Evolutionary conservation across 1,140 invertebrate species (phyloP), one percentile per base, ranked within the genome.

Genomic region (Paralvinella palmiformis): DNA sequence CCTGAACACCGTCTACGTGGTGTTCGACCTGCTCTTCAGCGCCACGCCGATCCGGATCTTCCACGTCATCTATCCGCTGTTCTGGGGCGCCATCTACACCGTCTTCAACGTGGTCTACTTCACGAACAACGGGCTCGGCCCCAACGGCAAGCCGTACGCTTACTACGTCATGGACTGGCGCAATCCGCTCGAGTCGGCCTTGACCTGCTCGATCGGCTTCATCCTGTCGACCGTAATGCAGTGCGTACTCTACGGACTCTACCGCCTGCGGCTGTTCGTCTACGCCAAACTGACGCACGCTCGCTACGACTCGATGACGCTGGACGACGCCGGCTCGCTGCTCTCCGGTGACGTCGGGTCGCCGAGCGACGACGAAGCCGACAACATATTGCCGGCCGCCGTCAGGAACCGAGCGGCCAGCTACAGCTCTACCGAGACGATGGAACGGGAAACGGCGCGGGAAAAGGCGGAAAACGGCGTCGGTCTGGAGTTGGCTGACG

Each of bases 81-180:
- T 66, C 27, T 64, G 76, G 7, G 77, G 75, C 17, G 73, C 73
- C n/a, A 58, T 72, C 31, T 79, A 79, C 64, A 70, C 71, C 5
- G 52, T 76, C 55, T 79, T 76, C 68, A 77, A 79, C 66, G 73
- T 72, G 41, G 35, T 75, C 56, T 77, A 76, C 66, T 79, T 75
- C 70, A 69, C 74, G 52, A 73, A 75, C 61, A 68, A 75, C 36
- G 74, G 74, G 5, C 73, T 69, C 17, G 70, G 76, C 24, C 48
- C 73, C 24, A 63, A 72, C n/a, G 70, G 72, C 0, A 66, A 68
- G 37, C 56, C 22, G 3, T 75, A 73, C 36, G 71, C 70, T 1
- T 79, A 79, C 64, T 73, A 74, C 63, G 72, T 77, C 29, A 62
- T 79, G 53, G 73, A 76, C 67, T 79, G 77, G 77, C 63, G 68